Base-by-base conservation (phyloP, 2,888 invertebrate species). In the Scotopteryx bipunctaria region DNA sequence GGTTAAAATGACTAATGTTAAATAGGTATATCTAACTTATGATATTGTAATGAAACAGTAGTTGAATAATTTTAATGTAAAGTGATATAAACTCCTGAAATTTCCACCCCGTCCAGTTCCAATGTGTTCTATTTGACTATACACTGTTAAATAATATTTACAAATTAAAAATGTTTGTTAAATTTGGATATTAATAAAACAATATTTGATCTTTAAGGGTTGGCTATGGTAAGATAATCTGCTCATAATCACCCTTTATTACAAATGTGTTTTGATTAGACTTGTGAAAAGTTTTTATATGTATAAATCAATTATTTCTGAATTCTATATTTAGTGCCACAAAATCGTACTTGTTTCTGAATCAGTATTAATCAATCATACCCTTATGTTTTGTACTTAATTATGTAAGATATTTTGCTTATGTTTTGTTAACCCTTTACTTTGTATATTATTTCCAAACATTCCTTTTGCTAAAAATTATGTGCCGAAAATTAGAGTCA, bases 361-460 rank as follows among this genome's bases (percentile, higher is more conserved):
- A 70, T 70, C 73, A 75, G 75, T 75, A 75, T 75, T 75, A 74
- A 57, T 57, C 41, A 62, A 69, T n/a, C n/a, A n/a, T 64, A 64
- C 67, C 66, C 15, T 31, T 36, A 36, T 8, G 14, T 68, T 55
- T 46, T 64, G 71, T 74, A 73, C 71, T 71, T 74, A 16, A 19
- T n/a, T 23, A 73, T 36, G 40, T 52, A 57, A 50, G n/a, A n/a
- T n/a, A n/a, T n/a, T 42, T 48, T 40, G 11, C 27, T 50, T 41
- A 56, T 52, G 38, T 47, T 42, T 54, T 52, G 41, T 42, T 41
- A 47, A 59, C 44, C 23, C 36, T 52, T 32, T 23, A 46, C 38
- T 14, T 11, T 2, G 3, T 27, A 11, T 27, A 25, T 32, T 32
- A 8, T 23, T 35, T 11, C n/a, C 2, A 3, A 21, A 31, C 36